Conservation (phyloP, 2,888 invertebrate species). For the Ophioninae sp. region DNA sequence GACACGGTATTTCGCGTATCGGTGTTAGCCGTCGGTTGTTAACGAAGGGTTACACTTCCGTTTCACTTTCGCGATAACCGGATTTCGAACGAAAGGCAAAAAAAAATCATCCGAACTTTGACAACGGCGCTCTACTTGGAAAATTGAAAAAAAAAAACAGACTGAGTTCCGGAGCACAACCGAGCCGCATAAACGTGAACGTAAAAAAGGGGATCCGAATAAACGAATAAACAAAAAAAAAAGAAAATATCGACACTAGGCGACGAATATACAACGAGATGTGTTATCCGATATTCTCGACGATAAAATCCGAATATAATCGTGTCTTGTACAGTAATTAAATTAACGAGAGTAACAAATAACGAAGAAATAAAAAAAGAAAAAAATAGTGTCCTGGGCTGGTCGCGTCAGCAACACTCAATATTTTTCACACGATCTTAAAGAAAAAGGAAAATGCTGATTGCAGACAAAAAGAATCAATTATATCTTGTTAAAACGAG, state of each 20-base stretch:
- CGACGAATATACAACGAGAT: slow-evolving; percentile 34
- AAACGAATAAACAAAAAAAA: slow-evolving; percentile 17
- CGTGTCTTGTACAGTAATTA: slow-evolving; percentile 61
- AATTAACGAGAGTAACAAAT: slow-evolving; percentile 51
- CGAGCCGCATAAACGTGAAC: slow-evolving; percentile 6
- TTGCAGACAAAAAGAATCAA: slow-evolving; percentile 37
- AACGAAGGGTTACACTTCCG: slow-evolving; percentile 9
- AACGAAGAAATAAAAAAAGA: slow-evolving; percentile 17
- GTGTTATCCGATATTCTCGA: slow-evolving; percentile 39
- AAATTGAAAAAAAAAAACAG: slow-evolving; percentile 37
- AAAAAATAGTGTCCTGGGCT: slow-evolving; percentile 49
- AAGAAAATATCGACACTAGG: slow-evolving; percentile 14
- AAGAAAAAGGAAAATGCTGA: slow-evolving; percentile 53
- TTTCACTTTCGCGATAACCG: slow-evolving; percentile 31
- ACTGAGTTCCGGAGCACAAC: slow-evolving; percentile 23
- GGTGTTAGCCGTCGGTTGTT: slow-evolving; percentile 43
- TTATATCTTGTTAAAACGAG: slow-evolving; percentile 64
- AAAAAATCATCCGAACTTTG: slow-evolving; percentile 41
- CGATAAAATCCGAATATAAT: slow-evolving; percentile 43
- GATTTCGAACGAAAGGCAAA: slow-evolving; percentile 20
- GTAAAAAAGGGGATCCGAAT: slow-evolving; percentile 31
- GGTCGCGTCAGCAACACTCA: slow-evolving; percentile 60
- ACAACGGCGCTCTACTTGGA: slow-evolving; percentile 45
- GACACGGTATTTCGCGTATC: slow-evolving; percentile 53
- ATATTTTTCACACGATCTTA: slow-evolving; percentile 66